Evolutionary conservation across 1,140 invertebrate species (phyloP), one percentile per base, ranked within the genome.

Genomic region (Tribolium castaneum): DNA sequence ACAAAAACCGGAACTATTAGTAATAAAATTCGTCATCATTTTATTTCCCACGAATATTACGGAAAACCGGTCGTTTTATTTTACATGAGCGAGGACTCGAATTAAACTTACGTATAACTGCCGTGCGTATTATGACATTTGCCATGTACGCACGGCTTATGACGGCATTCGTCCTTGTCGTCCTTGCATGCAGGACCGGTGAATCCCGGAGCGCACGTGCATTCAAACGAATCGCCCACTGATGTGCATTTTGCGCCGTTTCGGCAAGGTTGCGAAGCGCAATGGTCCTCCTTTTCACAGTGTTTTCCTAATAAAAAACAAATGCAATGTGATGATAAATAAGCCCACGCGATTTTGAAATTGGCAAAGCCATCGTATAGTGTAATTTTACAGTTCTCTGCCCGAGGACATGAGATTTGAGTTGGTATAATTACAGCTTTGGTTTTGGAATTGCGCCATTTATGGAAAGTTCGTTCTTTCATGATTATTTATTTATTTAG

Each of bases 271-370:
- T 93, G 92, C 7, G 94, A 94, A 3, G 96, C 94, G 87, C 97
- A 98, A 84, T 96, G 92, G 87, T 98, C 96, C 86, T 94, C 91
- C 81, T 92, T 91, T 81, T 97, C 94, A 86, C 97, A 99, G 85
- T 94, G 92, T 75, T 90, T 90, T 34, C 97, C 97, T 96, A 88
- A 19, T 39, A 86, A 88, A 10, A 12, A 56, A 19, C 1, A 19
- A 19, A 19, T 19, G 4, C 25, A 30, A 30, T 30, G 50, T 51
- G 1, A 19, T n/a, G 2, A 19, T 19, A 19, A 19, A 19, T 19
- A 19, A 19, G 16, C 16, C 16, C 16, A 19, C 50, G 49, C n/a
- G 22, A 52, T 35, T 54, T 52, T 50, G 52, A 54, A 54, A 74
- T 74, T 74, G 54, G 51, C 54, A 74, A 54, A 54, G 25, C 54